These are phyloP conservation scores for Callithrix jacchus DNA, from an alignment of 2,113 vertebrate genomes.

Conservation along the genomic window DNA sequence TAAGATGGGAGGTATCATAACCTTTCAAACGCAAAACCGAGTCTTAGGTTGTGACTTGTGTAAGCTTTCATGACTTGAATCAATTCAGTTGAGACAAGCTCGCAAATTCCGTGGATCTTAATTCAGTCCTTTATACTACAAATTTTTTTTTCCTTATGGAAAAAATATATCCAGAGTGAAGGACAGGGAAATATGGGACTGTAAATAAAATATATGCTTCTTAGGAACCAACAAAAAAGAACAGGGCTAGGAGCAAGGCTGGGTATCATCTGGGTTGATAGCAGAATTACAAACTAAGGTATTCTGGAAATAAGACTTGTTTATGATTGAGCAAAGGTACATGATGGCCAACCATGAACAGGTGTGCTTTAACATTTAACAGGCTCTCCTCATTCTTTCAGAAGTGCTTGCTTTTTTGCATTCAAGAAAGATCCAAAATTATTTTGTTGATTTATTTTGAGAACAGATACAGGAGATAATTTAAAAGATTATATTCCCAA, in stretches of 20 bases:
- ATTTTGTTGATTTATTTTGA: slow-evolving; percentile 22
- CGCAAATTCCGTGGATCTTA: background rate
- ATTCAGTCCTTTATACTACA: background rate
- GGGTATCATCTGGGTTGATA: background rate
- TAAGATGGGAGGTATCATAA: background rate
- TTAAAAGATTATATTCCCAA: background rate
- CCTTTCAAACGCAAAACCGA: background rate
- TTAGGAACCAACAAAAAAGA: background rate
- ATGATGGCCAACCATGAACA: background rate
- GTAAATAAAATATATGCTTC: background rate
- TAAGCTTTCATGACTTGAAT: background rate
- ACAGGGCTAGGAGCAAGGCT: background rate
- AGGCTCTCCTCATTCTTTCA: background rate
- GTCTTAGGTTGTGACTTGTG: background rate
- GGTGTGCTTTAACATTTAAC: background rate
- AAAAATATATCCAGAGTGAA: background rate
- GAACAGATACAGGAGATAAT: background rate
- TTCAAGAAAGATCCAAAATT: background rate
- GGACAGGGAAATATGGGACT: background rate
- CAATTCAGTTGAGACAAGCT: background rate
- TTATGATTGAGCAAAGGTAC: background rate
- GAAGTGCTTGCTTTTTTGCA: background rate
- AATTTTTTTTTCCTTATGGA: background rate
- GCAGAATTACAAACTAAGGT: background rate
- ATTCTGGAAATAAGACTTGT: background rate